Evolutionary conservation across 2,888 invertebrate species (phyloP).

Genomic region (Hypomecis punctinalis): DNA sequence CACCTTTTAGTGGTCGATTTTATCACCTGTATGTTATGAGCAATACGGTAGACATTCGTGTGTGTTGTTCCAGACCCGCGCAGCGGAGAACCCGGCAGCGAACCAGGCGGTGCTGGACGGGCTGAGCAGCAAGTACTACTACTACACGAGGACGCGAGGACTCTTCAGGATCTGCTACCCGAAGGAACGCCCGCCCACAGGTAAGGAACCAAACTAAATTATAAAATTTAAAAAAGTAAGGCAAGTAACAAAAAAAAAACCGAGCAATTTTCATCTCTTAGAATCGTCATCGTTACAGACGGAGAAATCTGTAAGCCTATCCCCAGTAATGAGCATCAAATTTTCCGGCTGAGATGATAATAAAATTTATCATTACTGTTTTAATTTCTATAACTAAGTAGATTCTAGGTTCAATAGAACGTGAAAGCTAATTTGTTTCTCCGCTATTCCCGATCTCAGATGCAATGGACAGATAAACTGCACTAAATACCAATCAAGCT

Average conservation of each 20-base stretch:
- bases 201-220: slow-evolving; percentile 73
- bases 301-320: too few species aligned
- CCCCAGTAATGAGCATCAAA: too few species aligned
- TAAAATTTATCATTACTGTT: too few species aligned
- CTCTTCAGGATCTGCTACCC: slow-evolving; percentile 97
- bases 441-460: slow-evolving; percentile 6
- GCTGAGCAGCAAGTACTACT: slow-evolving; percentile 94
- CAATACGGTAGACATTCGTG: background rate
- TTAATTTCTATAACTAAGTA: too few species aligned
- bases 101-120: slow-evolving; percentile 89
- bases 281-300: too few species aligned
- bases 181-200: slow-evolving; percentile 93
- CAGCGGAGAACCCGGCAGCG: slow-evolving; percentile 87
- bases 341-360: too few species aligned
- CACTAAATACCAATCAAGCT: slow-evolving; percentile 31
- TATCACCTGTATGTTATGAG: background rate
- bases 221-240: background rate
- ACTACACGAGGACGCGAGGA: slow-evolving; percentile 96
- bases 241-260: too few species aligned
- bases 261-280: too few species aligned
- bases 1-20: too few species aligned
- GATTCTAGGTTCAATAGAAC: too few species aligned
- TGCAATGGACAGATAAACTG: slow-evolving; percentile 27
- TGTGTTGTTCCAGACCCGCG: slow-evolving; percentile 87
- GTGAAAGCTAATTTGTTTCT: background rate